These are phyloP conservation scores for Esox niger DNA, from an alignment of 2,113 vertebrate species.

Conservation along the genomic window DNA sequence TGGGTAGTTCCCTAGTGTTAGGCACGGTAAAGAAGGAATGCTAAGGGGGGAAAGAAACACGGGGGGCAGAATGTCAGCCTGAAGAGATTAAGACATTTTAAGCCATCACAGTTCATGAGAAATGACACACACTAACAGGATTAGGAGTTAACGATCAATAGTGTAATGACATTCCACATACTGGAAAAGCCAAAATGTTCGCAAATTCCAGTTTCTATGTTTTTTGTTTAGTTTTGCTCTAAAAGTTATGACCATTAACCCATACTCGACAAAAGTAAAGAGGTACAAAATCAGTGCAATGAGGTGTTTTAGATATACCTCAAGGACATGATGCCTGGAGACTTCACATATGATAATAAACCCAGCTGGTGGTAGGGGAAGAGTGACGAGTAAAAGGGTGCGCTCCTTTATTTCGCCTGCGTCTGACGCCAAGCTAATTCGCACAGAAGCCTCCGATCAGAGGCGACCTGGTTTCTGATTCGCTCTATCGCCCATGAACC, in stretches of 20 bases:
- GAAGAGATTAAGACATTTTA: not conserved
- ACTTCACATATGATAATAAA: not conserved
- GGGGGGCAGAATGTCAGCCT: not conserved
- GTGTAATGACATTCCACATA: too few species aligned
- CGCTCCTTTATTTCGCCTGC: not conserved
- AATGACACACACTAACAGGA: too few species aligned
- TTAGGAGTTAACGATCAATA: too few species aligned
- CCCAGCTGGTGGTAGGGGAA: not conserved
- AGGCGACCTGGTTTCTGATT: not conserved
- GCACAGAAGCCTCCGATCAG: not conserved
- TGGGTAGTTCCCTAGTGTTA: constrained; percentile 89
- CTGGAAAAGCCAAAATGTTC: too few species aligned
- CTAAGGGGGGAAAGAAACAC: constrained; percentile 55
- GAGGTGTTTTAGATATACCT: not conserved
- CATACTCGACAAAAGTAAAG: too few species aligned
- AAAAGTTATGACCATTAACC: too few species aligned
- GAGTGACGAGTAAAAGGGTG: not conserved
- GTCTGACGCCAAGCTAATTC: not conserved
- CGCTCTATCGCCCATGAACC: not conserved
- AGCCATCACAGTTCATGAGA: not conserved
- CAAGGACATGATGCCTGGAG: not conserved
- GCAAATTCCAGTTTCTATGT: too few species aligned
- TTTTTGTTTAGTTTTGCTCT: too few species aligned
- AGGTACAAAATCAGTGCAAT: too few species aligned
- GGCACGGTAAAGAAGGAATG: constrained; percentile 96